phyloP scores from a whole-genome alignment of 2,888 invertebrate species.

The Syrista parreyssii region DNA sequence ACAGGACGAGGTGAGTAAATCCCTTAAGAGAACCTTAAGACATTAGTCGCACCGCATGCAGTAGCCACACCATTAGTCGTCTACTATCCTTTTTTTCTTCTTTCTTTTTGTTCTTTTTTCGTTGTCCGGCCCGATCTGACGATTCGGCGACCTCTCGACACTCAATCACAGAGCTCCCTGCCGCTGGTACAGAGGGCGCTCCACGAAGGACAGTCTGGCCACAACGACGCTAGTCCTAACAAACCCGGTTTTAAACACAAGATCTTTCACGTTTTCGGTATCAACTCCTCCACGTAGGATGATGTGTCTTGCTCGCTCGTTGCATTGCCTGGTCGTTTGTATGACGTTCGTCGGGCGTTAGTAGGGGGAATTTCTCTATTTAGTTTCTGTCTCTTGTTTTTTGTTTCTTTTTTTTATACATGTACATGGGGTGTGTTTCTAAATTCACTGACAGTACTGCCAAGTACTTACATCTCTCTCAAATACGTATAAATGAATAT shows the following conservation, averaged over 20 bases:
- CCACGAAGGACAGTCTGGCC: conserved; percentile 70
- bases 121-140: conserved; percentile 61
- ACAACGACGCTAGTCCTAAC: conserved; percentile 69
- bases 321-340: conserved; percentile 31
- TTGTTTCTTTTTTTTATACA: neutral
- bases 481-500: no score
- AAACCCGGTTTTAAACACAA: conserved; percentile 86
- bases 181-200: conserved; percentile 75
- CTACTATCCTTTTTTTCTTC: conserved; percentile 60
- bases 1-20: conserved; percentile 81
- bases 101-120: conserved; percentile 65
- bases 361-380: neutral
- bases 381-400: neutral
- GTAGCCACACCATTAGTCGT: conserved; percentile 54
- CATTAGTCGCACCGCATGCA: conserved; percentile 47
- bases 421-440: no score
- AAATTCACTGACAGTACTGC: no score
- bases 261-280: conserved; percentile 86
- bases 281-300: conserved; percentile 72
- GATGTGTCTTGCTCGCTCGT: conserved; percentile 23
- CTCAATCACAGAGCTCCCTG: conserved; percentile 67
- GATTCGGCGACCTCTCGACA: conserved; percentile 60
- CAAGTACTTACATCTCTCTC: no score
- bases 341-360: conserved; percentile 15
- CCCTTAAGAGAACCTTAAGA: conserved; percentile 8